Conservation (phyloP, 2,888 invertebrate species). For the Drosophila nigricruria region DNA sequence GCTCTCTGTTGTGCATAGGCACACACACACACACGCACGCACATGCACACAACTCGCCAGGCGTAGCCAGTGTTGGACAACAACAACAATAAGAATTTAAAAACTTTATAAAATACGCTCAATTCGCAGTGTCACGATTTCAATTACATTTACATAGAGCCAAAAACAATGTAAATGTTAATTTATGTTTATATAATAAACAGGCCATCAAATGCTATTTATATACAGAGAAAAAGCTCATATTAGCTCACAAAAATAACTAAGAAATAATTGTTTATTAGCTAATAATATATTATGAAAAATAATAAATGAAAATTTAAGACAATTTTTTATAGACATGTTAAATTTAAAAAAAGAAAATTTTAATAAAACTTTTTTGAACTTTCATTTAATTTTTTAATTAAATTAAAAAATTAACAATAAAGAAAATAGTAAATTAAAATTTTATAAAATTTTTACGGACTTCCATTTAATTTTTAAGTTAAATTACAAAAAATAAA, state of each 20-base stretch:
- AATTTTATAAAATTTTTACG: too few relatives aligned
- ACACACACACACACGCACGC: slow-evolving; percentile 22
- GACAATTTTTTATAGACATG: too few relatives aligned
- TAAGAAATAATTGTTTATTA: not conserved
- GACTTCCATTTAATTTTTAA: too few relatives aligned
- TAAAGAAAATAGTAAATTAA: too few relatives aligned
- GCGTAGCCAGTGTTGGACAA: slow-evolving; percentile 40
- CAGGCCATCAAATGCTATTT: not conserved
- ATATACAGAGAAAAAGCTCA: not conserved
- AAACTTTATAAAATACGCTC: not conserved
- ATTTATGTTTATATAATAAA: not conserved
- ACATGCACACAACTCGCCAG: slow-evolving; percentile 19
- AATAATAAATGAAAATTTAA: not conserved
- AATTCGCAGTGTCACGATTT: slow-evolving; percentile 19
- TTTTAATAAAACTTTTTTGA: not conserved
- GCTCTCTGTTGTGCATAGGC: slow-evolving; percentile 40
- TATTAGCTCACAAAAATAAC: not conserved
- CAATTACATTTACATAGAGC: slow-evolving; percentile 24
- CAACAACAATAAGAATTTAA: not conserved
- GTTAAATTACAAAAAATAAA: not conserved
- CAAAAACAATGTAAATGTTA: not conserved
- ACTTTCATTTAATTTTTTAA: too few relatives aligned
- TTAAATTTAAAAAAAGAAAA: not conserved
- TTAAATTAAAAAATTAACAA: too few relatives aligned
- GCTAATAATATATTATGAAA: not conserved